Evolutionary conservation across 2,888 invertebrate species (phyloP), one percentile per base, ranked within the genome.

Genomic region (Carcina quercana): DNA sequence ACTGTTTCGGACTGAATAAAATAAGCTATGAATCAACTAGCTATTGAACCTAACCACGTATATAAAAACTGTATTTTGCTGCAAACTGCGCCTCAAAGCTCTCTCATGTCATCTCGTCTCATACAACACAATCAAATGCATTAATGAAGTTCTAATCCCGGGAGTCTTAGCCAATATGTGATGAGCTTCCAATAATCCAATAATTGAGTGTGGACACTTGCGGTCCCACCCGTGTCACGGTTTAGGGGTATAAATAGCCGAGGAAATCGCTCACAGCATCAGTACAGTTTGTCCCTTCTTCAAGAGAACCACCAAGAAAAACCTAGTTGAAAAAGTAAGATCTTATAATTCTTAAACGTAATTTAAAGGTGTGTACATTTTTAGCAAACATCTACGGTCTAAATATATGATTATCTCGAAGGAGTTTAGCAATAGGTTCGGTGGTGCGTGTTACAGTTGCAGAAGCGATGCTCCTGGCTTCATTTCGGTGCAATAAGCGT

Each of bases 71-170:
- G n/a, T n/a, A n/a, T n/a, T n/a, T n/a, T n/a, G n/a, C n/a, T n/a
- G n/a, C n/a, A n/a, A n/a, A n/a, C n/a, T n/a, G n/a, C n/a, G n/a
- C n/a, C n/a, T n/a, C n/a, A n/a, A n/a, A n/a, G n/a, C n/a, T n/a
- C n/a, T n/a, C n/a, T n/a, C n/a, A n/a, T n/a, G n/a, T n/a, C n/a
- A n/a, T n/a, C n/a, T n/a, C n/a, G n/a, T n/a, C n/a, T n/a, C n/a
- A n/a, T n/a, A n/a, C n/a, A n/a, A n/a, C n/a, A n/a, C n/a, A 62
- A 63, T 60, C 52, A 50, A 53, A 56, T 62, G 63, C 67, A 68
- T 58, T 72, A 75, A 76, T 59, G 39, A 69, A 76, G 70, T 74
- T 78, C 55, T 62, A 59, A 75, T 73, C 75, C 71, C 67, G 27
- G 13, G 53, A 50, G 74, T 41, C 45, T 43, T 47, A 39, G 61